Conservation (phyloP, 2,797 vertebrate genomes). For the Simalia tracyae region DNA sequence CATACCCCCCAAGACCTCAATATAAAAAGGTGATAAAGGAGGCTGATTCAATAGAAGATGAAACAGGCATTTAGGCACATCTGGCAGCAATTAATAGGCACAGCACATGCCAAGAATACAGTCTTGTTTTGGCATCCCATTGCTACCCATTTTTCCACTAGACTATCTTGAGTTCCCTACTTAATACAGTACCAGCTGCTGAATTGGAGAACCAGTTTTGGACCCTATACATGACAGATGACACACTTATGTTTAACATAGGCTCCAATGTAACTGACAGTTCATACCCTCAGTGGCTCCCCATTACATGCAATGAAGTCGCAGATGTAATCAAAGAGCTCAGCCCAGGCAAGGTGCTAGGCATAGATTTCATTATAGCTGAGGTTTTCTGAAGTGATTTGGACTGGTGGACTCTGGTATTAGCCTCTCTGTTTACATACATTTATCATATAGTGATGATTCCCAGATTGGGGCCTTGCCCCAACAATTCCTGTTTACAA, state of each 20-base stretch:
- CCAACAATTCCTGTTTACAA: neutral
- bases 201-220: neutral
- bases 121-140: too few relatives aligned
- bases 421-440: neutral
- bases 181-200: neutral
- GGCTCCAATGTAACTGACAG: neutral
- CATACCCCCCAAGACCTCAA: too few relatives aligned
- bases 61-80: too few relatives aligned
- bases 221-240: neutral
- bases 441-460: neutral
- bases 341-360: neutral
- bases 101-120: too few relatives aligned
- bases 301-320: neutral
- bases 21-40: too few relatives aligned
- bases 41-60: too few relatives aligned
- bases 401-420: neutral
- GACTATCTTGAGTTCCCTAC: neutral
- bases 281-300: neutral
- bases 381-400: neutral
- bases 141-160: neutral
- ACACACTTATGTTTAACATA: neutral
- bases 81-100: too few relatives aligned
- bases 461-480: neutral
- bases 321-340: neutral
- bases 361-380: neutral